A percentile compares a stretch with the other conserved stretches of the same genome.
Evolutionary conservation across 1,140 invertebrate genomes (phyloP).

Genomic region (Ceratosolen solmsi): DNA sequence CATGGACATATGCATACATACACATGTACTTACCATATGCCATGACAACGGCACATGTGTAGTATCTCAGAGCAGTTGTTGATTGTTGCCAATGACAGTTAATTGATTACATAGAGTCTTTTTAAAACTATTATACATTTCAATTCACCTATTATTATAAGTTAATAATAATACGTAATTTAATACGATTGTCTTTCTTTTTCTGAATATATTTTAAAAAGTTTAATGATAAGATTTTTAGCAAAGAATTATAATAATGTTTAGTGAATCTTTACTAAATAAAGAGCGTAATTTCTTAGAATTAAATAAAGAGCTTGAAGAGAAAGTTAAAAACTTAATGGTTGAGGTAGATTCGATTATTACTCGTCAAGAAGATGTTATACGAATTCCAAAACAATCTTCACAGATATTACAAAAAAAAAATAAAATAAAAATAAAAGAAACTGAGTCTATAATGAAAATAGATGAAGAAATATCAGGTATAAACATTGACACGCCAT

Average conservation of each 20-base stretch:
- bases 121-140: background rate
- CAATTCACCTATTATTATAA: background rate
- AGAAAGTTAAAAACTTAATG: conserved; percentile 70
- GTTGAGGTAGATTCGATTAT: conserved; percentile 71
- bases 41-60: conserved; percentile 36
- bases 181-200: background rate
- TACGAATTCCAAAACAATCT: background rate
- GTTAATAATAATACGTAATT: background rate
- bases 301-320: conserved; percentile 72
- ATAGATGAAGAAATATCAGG: background rate
- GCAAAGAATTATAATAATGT: conserved; percentile 19
- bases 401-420: background rate
- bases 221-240: background rate
- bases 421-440: conserved; percentile 1
- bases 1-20: no score
- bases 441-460: conserved; percentile 21
- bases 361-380: conserved; percentile 51
- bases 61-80: conserved; percentile 4
- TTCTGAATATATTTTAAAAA: background rate
- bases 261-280: background rate
- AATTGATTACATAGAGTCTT: background rate
- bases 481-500: background rate
- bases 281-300: conserved; percentile 73
- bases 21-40: background rate
- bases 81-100: conserved; percentile 42